Base-by-base conservation (phyloP, 1,140 invertebrate genomes). In the Hetaerina americana region DNA sequence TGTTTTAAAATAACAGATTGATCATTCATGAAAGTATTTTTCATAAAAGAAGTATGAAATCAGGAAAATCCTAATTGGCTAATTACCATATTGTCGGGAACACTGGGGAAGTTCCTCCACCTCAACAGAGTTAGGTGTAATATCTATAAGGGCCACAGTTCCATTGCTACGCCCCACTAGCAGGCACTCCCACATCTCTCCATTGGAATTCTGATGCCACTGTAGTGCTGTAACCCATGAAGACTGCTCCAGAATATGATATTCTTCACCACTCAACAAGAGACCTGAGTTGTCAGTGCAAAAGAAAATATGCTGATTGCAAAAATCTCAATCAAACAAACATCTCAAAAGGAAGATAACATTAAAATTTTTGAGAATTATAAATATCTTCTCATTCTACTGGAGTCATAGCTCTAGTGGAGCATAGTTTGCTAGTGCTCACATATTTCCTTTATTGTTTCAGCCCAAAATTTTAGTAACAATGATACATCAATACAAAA, bases 131-230 rank as follows among this genome's bases (percentile, higher is more conserved):
- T 74, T 77, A 1, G 73, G 66, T 27, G 75, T 74, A 0, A 82
- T 72, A 2, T 75, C 75, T 12, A 82, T 75, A 70, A 82, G 49
- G 26, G 76, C 74, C 27, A 83, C 79, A 27, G 77, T 75, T 22
- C 87, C 87, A 78, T 87, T 84, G 24, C 85, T 79, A 66, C 82
- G 78, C 0, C 87, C 87, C 27, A 86, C 79, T 15, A 88, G 74
- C 25, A 87, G 75, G 68, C 76, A 77, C 75, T 87, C 83, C 26
- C 79, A 79, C 70, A 79, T 70, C 76, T 75, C 71, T 73, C 80
- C 70, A 76, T 76, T 74, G 73, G 76, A 31, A 73, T 74, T 75
- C 72, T 77, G 79, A 0, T 84, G 84, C 84, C 82, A 87, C 25
- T 81, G 77, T 68, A 85, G 75, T 18, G 79, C 80, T 8, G 85